phyloP scores from a whole-genome alignment of 2,888 invertebrate species.

The Drosophila borborema region DNA sequence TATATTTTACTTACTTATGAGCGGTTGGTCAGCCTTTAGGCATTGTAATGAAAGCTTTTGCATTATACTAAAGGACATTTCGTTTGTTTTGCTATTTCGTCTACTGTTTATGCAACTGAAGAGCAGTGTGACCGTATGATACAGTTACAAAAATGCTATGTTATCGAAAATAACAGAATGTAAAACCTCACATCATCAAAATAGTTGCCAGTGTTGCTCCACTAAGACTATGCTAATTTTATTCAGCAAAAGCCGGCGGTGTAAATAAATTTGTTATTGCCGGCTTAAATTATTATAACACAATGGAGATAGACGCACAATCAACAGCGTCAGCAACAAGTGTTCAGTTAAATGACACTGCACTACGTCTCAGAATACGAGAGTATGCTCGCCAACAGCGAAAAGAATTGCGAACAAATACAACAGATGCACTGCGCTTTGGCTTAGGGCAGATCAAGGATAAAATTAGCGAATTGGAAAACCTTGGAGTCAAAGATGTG shows the following conservation, averaged over 20 bases:
- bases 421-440: conserved; percentile 79
- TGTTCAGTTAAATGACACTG: conserved; percentile 5
- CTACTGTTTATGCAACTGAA: conserved; percentile 63
- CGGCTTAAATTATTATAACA: conserved; percentile 3
- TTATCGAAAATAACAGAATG: not conserved
- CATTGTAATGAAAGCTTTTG: conserved; percentile 81
- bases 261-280: conserved; percentile 1
- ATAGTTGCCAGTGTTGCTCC: conserved; percentile 24
- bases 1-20: conserved; percentile 70
- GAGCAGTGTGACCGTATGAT: conserved; percentile 24
- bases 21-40: conserved; percentile 77
- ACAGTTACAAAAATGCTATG: not conserved
- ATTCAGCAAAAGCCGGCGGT: conserved; percentile 17
- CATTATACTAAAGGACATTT: conserved; percentile 80
- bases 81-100: conserved; percentile 11
- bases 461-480: conserved; percentile 75
- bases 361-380: conserved; percentile 74
- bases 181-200: not conserved
- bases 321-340: not conserved
- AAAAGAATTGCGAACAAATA: conserved; percentile 64
- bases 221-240: not conserved
- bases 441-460: conserved; percentile 81
- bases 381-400: conserved; percentile 71
- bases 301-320: conserved; percentile 13
- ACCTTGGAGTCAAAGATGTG: conserved; percentile 80